Base-by-base conservation (phyloP, 2,113 vertebrate genomes). In the Malaclemys terrapin region DNA sequence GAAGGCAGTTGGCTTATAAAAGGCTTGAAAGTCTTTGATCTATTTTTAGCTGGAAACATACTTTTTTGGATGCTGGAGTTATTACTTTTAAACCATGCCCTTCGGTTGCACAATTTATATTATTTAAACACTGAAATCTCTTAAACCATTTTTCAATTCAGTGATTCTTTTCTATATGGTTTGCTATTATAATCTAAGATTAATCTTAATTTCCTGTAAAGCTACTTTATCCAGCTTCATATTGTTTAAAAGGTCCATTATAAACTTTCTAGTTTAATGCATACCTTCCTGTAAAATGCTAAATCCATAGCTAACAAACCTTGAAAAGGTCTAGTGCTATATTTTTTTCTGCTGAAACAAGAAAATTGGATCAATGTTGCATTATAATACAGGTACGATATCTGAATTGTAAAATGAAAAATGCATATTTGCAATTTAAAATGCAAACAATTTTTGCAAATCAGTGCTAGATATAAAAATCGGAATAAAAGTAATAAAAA, bases 381-480 rank as follows among this genome's bases (percentile, higher is more conserved):
- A 14, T 84, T 84, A 38, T 35, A 27, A 27, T 35, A 2, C 19
- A 35, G 76, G 62, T 2, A 11, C 14, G 49, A 25, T 6, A 52
- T 56, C 69, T 38, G 84, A 84, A 85, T 3, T 59, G 85, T 65
- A 86, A 54, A 84, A 87, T 80, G 78, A 45, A 87, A 52, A 57
- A 4, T 62, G 4, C 42, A 1, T 2, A 29, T 52, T 42, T 38
- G 69, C 1, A 84, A 42, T 96, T 96, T 80, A 59, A 96, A 92
- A 87, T 91, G 78, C 82, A 90, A 93, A 88, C 79, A 38, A 45
- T 76, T 82, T 42, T 94, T 89, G 75, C 91, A 95, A 87, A 91
- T 86, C 87, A 88, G 89, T 94, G n/a, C 0, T 1, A 49, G 91
- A 54, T 90, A 72, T 82, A 81, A 52, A 76, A 94, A 94, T 84